Conservation (phyloP, 2,888 invertebrate species). For the Dimorphilus gyrociliatus region DNA sequence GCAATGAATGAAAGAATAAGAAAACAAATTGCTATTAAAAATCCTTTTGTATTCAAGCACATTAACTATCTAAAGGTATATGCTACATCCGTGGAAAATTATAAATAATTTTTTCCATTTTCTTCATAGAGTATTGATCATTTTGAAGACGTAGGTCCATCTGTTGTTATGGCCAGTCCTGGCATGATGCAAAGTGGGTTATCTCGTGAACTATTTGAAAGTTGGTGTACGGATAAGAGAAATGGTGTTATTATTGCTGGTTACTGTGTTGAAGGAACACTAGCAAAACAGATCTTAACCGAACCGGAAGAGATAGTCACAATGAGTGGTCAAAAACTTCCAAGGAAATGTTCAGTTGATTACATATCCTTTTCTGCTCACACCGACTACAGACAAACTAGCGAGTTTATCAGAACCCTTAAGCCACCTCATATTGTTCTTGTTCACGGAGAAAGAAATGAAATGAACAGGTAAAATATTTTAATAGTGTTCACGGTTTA, state of each 20-base stretch:
- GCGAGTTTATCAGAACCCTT: constrained; percentile 80
- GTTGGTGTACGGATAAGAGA: constrained; percentile 94
- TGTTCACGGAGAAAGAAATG: constrained; percentile 96
- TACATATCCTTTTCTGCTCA: constrained; percentile 99
- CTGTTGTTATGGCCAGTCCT: constrained; percentile 97
- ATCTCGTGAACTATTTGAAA: constrained; percentile 89
- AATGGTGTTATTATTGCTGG: constrained; percentile 98
- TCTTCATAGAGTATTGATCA: constrained; percentile 74
- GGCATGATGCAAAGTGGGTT: constrained; percentile 99
- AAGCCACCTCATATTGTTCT: constrained; percentile 89
- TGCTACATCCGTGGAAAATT: neutral
- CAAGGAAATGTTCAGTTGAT: constrained; percentile 90
- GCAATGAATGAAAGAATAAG: constrained; percentile 98
- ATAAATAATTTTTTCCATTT: neutral
- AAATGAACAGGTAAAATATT: constrained; percentile 78
- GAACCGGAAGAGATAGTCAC: constrained; percentile 95
- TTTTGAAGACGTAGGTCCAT: constrained; percentile 97
- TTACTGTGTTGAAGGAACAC: constrained; percentile 46
- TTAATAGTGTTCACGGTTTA: too few relatives aligned
- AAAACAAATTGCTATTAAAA: constrained; percentile 87
- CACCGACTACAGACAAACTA: constrained; percentile 92
- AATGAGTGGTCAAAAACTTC: constrained; percentile 84
- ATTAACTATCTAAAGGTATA: constrained; percentile 47
- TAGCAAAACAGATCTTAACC: constrained; percentile 61
- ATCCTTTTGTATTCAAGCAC: constrained; percentile 95